Conservation (phyloP, 2,888 invertebrate species). For the Papilio demoleus region DNA sequence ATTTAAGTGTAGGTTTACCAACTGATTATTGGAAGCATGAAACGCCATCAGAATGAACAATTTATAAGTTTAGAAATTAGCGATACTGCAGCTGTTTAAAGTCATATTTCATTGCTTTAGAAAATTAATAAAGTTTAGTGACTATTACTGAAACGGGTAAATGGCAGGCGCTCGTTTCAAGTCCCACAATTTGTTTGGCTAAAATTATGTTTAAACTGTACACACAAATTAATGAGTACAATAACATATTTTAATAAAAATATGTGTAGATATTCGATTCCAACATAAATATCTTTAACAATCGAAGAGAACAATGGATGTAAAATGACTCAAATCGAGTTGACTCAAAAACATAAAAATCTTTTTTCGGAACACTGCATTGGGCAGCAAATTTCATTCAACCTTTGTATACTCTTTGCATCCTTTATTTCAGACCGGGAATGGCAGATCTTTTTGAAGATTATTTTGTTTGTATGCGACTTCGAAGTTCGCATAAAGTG, state of each 20-base stretch:
- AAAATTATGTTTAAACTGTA: too few relatives aligned
- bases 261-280: not conserved
- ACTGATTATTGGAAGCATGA: slow-evolving; percentile 12
- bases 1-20: slow-evolving; percentile 14
- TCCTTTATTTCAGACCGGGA: slow-evolving; percentile 16
- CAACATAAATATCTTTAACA: not conserved
- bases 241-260: not conserved
- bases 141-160: slow-evolving; percentile 12
- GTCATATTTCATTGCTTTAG: slow-evolving; percentile 26
- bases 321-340: not conserved
- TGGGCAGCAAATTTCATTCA: slow-evolving; percentile 10
- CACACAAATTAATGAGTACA: not conserved
- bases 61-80: slow-evolving; percentile 20
- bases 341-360: not conserved
- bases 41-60: not conserved
- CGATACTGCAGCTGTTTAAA: slow-evolving; percentile 11
- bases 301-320: not conserved
- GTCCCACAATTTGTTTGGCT: slow-evolving; percentile 18
- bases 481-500: slow-evolving; percentile 11
- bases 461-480: slow-evolving; percentile 15
- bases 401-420: not conserved
- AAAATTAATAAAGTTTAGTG: slow-evolving; percentile 34
- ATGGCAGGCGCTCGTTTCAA: slow-evolving; percentile 16
- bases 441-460: slow-evolving; percentile 20
- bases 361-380: slow-evolving; percentile 10